A percentile compares a stretch with the other conserved stretches of the same genome.
Conservation (phyloP, 2,888 invertebrate species). For the Hesperia comma region DNA sequence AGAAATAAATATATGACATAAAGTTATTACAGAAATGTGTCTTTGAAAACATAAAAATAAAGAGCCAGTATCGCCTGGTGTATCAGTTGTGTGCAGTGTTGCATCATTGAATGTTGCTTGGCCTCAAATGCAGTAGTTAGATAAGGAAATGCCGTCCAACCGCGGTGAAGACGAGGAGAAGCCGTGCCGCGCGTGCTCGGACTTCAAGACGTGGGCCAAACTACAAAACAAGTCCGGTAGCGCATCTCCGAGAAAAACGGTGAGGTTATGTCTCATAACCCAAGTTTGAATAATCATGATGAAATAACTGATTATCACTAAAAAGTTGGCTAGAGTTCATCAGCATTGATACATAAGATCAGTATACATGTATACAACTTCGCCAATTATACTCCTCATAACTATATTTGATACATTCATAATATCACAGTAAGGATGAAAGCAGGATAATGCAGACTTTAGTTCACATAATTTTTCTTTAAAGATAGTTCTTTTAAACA, state of each 20-base stretch:
- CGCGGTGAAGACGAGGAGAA: slow-evolving; percentile 73
- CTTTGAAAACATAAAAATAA: neutral
- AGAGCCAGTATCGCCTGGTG: neutral
- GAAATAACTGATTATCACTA: neutral
- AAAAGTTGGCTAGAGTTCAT: too few relatives aligned
- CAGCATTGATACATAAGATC: too few relatives aligned
- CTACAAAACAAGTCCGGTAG: slow-evolving; percentile 74
- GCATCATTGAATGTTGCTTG: slow-evolving; percentile 21
- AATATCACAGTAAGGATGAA: too few relatives aligned
- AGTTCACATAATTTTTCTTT: too few relatives aligned
- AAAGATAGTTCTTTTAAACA: too few relatives aligned
- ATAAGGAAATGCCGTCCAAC: slow-evolving; percentile 62
- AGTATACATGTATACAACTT: too few relatives aligned
- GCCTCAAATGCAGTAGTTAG: slow-evolving; percentile 31
- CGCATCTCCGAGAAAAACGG: slow-evolving; percentile 56
- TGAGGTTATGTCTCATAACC: slow-evolving; percentile 42
- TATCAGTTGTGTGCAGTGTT: slow-evolving; percentile 2
- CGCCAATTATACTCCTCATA: too few relatives aligned
- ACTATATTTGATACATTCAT: too few relatives aligned
- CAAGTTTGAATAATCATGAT: neutral
- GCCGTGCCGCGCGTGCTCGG: slow-evolving; percentile 88
- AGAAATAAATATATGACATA: neutral
- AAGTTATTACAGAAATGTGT: neutral
- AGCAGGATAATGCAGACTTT: too few relatives aligned
- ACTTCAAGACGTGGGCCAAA: slow-evolving; percentile 89